Base-by-base conservation (phyloP, 2,888 invertebrate genomes). In the Patella pellucida region DNA sequence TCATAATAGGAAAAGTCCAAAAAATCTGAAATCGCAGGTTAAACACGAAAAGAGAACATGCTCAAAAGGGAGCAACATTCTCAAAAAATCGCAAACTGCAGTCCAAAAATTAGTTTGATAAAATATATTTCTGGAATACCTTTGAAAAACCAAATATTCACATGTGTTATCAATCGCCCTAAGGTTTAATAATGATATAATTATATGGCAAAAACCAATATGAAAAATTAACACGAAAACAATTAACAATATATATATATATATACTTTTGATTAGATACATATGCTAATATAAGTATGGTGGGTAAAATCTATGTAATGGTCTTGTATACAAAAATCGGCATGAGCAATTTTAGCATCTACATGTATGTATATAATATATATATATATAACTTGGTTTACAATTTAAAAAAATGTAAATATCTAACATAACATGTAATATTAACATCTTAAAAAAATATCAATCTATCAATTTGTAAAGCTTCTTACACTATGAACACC, bases 51-150 rank as follows among this genome's bases (percentile, higher is more conserved):
- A 41, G 41, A 41, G 41, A 41, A 81, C 81, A 83, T 83, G 87
- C 88, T 88, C 88, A 88, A 89, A 87, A 89, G 88, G 89, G 87
- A 88, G 87, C 85, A 85, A 74, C 82, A 84, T 80, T 80, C 78
- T 79, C 79, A 74, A 79, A 69, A 71, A 71, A 75, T 73, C 73
- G 79, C 72, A 79, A 78, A 79, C 79, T 78, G 78, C 78, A 76
- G 76, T 78, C 78, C 79, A 82, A 81, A 81, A 80, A 79, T 71
- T 81, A 74, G 77, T 76, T 74, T 78, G 78, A 79, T 83, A 82
- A 83, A 82, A 83, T 82, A 81, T 78, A 81, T 75, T 78, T 62
- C 80, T 81, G 81, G 83, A 86, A 81, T 81, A 81, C 80, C 79
- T 81, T 82, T 75, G 78, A 76, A 81, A 80, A 76, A 82, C 78